phyloP scores from a whole-genome alignment of 2,113 vertebrate species.

The Saguinus midas region DNA sequence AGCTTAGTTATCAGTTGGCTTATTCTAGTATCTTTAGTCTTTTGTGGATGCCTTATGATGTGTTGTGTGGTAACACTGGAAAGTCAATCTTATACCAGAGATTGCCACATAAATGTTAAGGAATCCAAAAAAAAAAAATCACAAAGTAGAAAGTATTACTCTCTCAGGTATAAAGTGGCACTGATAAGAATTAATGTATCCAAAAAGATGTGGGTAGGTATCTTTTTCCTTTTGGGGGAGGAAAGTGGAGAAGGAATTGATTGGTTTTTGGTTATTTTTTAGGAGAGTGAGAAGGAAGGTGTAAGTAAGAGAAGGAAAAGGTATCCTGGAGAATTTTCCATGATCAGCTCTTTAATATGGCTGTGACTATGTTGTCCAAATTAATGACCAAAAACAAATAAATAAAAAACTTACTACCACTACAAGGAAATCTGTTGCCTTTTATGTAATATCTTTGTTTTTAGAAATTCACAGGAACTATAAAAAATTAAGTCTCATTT shows the following conservation, averaged over 20 bases:
- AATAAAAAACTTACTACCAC: neutral
- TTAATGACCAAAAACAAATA: neutral
- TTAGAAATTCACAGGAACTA: neutral
- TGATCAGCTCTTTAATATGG: neutral
- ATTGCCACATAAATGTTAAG: slow-evolving; percentile 63
- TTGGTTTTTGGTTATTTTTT: slow-evolving; percentile 33
- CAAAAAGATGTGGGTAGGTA: slow-evolving; percentile 63
- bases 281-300: slow-evolving; percentile 47
- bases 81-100: slow-evolving; percentile 76
- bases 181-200: slow-evolving; percentile 70
- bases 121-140: slow-evolving; percentile 41
- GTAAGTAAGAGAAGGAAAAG: slow-evolving; percentile 36
- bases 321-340: neutral
- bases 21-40: slow-evolving; percentile 81
- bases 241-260: neutral
- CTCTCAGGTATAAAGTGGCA: slow-evolving; percentile 69
- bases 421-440: neutral
- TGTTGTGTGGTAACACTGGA: slow-evolving; percentile 76
- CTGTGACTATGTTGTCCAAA: neutral
- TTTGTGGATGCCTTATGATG: slow-evolving; percentile 80
- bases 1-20: slow-evolving; percentile 79
- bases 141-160: slow-evolving; percentile 65
- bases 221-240: slow-evolving; percentile 34
- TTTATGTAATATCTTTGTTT: neutral
- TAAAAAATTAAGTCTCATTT: neutral